Conservation (phyloP, 1,140 invertebrate genomes). For the Streblospio benedicti region DNA sequence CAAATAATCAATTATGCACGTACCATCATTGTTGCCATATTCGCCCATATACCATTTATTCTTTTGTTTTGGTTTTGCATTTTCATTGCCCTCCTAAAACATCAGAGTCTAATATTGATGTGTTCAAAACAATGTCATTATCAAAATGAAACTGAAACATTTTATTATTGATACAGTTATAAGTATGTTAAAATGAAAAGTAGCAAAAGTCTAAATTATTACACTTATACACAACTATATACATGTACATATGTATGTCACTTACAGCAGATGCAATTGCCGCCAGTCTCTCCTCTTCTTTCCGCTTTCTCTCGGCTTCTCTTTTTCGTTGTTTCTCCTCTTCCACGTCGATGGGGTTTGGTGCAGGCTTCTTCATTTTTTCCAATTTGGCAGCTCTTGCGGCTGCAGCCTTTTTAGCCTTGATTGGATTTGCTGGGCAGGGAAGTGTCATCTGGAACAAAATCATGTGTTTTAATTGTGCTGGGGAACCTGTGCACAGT, state of each 20-base stretch:
- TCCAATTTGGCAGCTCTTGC: conserved; percentile 37
- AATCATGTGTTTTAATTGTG: neutral
- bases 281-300: neutral
- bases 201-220: neutral
- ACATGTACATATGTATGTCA: neutral
- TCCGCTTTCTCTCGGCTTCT: conserved; percentile 4
- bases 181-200: too few relatives aligned
- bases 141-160: too few relatives aligned
- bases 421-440: conserved; percentile 30
- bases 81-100: too few relatives aligned
- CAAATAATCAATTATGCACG: too few relatives aligned
- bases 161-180: too few relatives aligned
- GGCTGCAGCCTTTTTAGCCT: conserved; percentile 35
- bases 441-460: conserved; percentile 24
- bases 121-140: too few relatives aligned
- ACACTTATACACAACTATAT: too few relatives aligned
- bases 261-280: neutral
- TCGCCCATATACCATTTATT: conserved; percentile 18
- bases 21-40: conserved; percentile 12
- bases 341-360: conserved; percentile 10
- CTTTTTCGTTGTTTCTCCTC: neutral
- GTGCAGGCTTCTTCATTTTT: conserved; percentile 32
- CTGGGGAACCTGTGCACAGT: too few relatives aligned
- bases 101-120: too few relatives aligned
- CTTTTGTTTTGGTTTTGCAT: too few relatives aligned